phyloP scores from a whole-genome alignment of 2,797 vertebrate genomes.

The Argya squamiceps region DNA sequence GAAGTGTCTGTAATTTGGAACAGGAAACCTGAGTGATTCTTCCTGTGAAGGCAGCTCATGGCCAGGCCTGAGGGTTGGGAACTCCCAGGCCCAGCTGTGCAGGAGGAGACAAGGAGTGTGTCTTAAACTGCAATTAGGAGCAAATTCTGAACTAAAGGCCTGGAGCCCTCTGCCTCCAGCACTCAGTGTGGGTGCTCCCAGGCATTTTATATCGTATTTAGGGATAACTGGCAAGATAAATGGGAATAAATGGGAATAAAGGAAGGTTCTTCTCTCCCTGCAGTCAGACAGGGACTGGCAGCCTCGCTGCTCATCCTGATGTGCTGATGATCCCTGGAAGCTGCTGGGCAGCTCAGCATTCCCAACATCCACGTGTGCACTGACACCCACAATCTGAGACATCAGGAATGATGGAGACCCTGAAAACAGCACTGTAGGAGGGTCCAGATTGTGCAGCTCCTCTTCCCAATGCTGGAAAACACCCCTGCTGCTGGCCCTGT shows the following conservation, averaged over 20 bases:
- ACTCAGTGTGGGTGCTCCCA: accelerated
- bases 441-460: background rate
- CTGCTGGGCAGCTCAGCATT: background rate
- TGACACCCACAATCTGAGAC: accelerated
- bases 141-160: background rate
- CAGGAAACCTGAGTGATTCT: background rate
- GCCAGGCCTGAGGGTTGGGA: background rate
- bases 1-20: background rate
- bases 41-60: background rate
- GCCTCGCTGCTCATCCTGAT: background rate
- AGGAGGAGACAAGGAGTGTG: background rate
- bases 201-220: accelerated
- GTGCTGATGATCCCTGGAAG: background rate
- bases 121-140: background rate
- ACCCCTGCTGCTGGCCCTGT: background rate
- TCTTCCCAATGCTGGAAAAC: background rate
- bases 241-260: background rate
- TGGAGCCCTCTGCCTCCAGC: background rate
- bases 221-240: background rate
- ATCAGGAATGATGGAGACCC: background rate
- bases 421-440: background rate
- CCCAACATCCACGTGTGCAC: accelerated
- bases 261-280: background rate
- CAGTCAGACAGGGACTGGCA: background rate
- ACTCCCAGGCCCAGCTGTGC: background rate